A percentile compares a stretch with the other conserved stretches of the same genome.
Evolutionary conservation across 1,140 invertebrate species (phyloP).

Genomic region (Scaptodrosophila lebanonensis): DNA sequence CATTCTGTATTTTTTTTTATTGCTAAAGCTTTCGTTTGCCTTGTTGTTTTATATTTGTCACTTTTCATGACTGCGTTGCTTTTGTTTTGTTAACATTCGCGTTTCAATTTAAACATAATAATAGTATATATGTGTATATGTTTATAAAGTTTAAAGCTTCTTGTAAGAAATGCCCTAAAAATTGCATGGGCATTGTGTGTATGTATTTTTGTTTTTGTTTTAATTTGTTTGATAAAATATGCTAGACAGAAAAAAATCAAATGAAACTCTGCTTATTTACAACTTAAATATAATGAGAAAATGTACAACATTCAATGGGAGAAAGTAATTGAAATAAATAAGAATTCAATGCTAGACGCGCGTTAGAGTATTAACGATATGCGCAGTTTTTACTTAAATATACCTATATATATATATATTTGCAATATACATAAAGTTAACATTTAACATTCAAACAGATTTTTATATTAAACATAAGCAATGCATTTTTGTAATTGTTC

Average conservation of each 20-base stretch:
- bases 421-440: slow-evolving; percentile 10
- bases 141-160: slow-evolving; percentile 42
- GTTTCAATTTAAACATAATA: slow-evolving; percentile 24
- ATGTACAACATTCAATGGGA: too few species aligned
- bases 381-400: too few species aligned
- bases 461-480: slow-evolving; percentile 3
- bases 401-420: slow-evolving; percentile 30
- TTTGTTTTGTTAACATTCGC: slow-evolving; percentile 38
- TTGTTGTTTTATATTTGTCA: slow-evolving; percentile 4
- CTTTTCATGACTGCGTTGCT: slow-evolving; percentile 34
- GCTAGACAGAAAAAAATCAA: too few species aligned
- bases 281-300: too few species aligned
- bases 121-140: slow-evolving; percentile 12
- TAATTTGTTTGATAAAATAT: slow-evolving; percentile 2
- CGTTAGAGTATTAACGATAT: too few species aligned
- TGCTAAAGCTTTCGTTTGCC: slow-evolving; percentile 43
- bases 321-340: too few species aligned
- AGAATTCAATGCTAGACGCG: too few species aligned
- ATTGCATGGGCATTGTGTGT: slow-evolving; percentile 27
- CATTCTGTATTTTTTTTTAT: slow-evolving; percentile 21
- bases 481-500: slow-evolving; percentile 26
- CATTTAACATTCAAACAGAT: slow-evolving; percentile 23
- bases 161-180: slow-evolving; percentile 35
- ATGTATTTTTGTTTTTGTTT: background rate
- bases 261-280: too few species aligned